Percentiles rank a stretch among this genome's conserved stretches.
Evolutionary conservation across 2,797 vertebrate genomes (phyloP).

Genomic region (Epinephelus coioides): DNA sequence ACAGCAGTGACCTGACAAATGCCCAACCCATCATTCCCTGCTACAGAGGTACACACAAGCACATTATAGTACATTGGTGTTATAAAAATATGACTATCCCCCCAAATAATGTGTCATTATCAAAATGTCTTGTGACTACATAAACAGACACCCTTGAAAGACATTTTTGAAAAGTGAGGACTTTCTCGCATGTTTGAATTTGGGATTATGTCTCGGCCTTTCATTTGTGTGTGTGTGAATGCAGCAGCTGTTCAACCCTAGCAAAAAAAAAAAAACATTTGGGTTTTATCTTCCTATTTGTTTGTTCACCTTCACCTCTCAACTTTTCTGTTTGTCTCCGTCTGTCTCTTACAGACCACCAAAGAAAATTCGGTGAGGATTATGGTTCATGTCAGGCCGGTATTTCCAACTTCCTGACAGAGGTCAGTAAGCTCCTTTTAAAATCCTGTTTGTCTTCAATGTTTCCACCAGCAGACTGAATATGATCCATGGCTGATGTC

Average conservation of each 20-base stretch:
- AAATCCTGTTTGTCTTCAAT: slow-evolving; percentile 6
- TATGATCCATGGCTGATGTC: background rate
- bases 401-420: slow-evolving; percentile 83
- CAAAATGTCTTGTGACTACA: background rate
- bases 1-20: slow-evolving; percentile 85
- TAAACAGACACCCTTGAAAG: background rate
- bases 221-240: slow-evolving; percentile 34
- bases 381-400: slow-evolving; percentile 96
- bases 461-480: slow-evolving; percentile 8
- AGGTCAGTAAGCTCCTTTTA: slow-evolving; percentile 63
- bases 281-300: slow-evolving; percentile 18
- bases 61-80: too few species aligned
- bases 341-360: slow-evolving; percentile 84
- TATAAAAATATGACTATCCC: background rate
- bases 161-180: background rate
- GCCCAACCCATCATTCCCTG: slow-evolving; percentile 88
- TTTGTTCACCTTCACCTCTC: slow-evolving; percentile 51
- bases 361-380: slow-evolving; percentile 89
- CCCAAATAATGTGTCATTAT: background rate
- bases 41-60: slow-evolving; percentile 87
- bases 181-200: background rate
- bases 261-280: slow-evolving; percentile 61
- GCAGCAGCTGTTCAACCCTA: slow-evolving; percentile 73
- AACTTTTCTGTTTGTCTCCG: slow-evolving; percentile 7
- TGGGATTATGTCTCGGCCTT: background rate